Conservation (phyloP, 1,140 invertebrate genomes). For the Polypedilum vanderplanki region DNA sequence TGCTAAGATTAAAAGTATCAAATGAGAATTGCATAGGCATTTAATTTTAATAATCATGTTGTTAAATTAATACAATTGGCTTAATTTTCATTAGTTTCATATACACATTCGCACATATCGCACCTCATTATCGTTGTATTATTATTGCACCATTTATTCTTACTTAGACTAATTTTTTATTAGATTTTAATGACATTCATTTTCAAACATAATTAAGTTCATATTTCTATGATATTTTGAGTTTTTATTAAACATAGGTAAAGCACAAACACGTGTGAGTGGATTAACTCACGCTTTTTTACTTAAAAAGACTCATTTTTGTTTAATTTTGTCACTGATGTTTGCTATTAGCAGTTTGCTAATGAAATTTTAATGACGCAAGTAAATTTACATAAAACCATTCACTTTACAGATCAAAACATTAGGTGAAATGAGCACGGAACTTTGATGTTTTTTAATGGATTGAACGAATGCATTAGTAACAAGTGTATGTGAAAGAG, state of each 20-base stretch:
- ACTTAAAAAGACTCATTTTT: background rate
- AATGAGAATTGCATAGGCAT: too few species aligned
- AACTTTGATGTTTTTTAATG: constrained; percentile 13
- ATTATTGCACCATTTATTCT: too few species aligned
- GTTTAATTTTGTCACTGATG: background rate
- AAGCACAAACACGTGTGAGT: background rate
- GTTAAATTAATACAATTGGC: background rate
- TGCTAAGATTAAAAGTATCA: too few species aligned
- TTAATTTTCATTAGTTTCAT: background rate
- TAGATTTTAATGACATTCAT: background rate
- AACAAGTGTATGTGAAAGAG: background rate
- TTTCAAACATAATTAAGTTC: too few species aligned
- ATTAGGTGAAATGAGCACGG: constrained; percentile 26
- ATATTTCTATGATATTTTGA: too few species aligned
- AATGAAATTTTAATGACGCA: constrained; percentile 24
- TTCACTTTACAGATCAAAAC: constrained; percentile 13
- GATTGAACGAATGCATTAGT: background rate
- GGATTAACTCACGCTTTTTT: background rate
- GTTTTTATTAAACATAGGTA: too few species aligned
- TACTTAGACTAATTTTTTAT: constrained; percentile 25
- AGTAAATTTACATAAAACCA: background rate
- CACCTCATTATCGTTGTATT: too few species aligned
- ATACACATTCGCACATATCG: background rate
- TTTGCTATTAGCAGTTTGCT: background rate
- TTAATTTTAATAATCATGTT: background rate